phyloP scores from a whole-genome alignment of 2,797 vertebrate genomes.

The Phyllotis vaccarum region DNA sequence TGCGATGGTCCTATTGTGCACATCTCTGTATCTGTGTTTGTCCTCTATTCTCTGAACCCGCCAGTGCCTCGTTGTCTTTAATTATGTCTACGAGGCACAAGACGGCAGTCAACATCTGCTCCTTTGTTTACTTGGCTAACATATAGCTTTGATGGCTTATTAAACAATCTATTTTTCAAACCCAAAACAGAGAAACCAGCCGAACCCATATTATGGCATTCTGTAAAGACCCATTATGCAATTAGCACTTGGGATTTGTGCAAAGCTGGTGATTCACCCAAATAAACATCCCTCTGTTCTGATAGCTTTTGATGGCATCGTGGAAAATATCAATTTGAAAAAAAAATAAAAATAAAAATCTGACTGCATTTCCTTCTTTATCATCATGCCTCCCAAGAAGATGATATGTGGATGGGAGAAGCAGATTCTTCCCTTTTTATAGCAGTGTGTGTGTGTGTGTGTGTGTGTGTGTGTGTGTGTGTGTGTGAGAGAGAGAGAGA shows the following conservation, averaged over 20 bases:
- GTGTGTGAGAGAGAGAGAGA: too few relatives aligned
- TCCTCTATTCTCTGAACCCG: constrained; percentile 87
- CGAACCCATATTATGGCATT: constrained; percentile 86
- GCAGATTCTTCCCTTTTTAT: constrained; percentile 51
- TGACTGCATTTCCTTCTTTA: constrained; percentile 65
- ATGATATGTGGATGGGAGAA: constrained; percentile 19
- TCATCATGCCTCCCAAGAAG: constrained; percentile 45
- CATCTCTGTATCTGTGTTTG: constrained; percentile 83
- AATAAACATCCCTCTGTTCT: constrained; percentile 79
- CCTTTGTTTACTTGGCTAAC: constrained; percentile 91
- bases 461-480: background rate
- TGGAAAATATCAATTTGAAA: constrained; percentile 68
- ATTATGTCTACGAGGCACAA: constrained; percentile 90
- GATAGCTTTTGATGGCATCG: constrained; percentile 55
- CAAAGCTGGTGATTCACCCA: constrained; percentile 82
- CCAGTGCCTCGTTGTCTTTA: constrained; percentile 89
- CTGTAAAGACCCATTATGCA: constrained; percentile 88
- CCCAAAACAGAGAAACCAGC: constrained; percentile 87
- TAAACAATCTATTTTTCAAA: constrained; percentile 91
- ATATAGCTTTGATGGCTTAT: constrained; percentile 91
- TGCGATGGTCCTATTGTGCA: constrained; percentile 81
- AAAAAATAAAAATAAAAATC: background rate
- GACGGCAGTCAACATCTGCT: constrained; percentile 91
- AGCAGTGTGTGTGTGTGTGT: background rate
- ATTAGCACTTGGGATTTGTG: constrained; percentile 85